Base-by-base conservation (phyloP, 2,113 vertebrate species). In the Gila orcuttii region DNA sequence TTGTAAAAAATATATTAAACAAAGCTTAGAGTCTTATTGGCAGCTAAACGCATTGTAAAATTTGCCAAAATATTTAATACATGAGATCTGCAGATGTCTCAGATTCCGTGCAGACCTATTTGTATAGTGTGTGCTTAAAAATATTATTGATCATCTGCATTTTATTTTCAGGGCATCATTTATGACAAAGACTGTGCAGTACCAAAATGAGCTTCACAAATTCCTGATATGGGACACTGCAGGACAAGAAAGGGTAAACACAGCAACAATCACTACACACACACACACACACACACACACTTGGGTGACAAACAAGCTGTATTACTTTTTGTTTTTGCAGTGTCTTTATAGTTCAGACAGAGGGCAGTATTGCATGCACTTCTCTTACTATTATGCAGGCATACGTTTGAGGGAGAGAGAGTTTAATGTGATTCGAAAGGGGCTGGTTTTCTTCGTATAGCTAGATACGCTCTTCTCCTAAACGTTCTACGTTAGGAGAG, bases 161-260 rank as follows among this genome's bases (percentile, higher is more conserved):
- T n/a, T 90, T 78, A 57, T 90, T 93, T 95, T 80, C 94, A 99
- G 98, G 85, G 98, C 98, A 0, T 99, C 98, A 13, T 99, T 99
- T 92, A 96, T 99, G 93, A 99, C 97, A 90, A 99, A 99, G 96
- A 99, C 98, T 0, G 97, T 99, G 80, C 96, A 97, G 59, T 96
- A 95, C 94, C 97, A 97, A 87, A 96, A 97, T 89, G 98, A 99
- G 89, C 96, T 99, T 76, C 98, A 99, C 93, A 99, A 99, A 87
- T 99, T 98, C 93, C 95, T 99, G 83, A 99, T 99, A 93, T 99
- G 98, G 98, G 98, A 99, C 89, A 99, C 98, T 17, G 98, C 98
- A 73, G 98, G 98, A 75, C 98, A 99, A 92, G 97, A 99, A 55
- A 93, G 98, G 93, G 98, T 99, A 91, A 95, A 96, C 93, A 71